Conservation (phyloP, 2,888 invertebrate genomes). For the Campaea margaritaria region DNA sequence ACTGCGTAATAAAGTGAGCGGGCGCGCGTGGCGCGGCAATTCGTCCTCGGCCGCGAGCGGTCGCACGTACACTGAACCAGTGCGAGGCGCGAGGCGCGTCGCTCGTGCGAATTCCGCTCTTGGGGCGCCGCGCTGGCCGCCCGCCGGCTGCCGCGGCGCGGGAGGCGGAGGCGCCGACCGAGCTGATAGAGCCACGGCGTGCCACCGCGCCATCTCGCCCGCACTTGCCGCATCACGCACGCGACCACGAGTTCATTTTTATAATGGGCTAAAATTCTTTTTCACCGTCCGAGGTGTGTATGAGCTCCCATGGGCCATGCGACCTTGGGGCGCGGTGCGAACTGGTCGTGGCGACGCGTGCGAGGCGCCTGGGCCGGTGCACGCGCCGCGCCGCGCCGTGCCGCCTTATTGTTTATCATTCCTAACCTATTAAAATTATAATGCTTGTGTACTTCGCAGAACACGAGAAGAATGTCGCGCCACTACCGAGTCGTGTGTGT, state of each 20-base stretch:
- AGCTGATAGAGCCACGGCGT: conserved; percentile 74
- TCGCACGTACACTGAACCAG: conserved; percentile 78
- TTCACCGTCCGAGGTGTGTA: conserved; percentile 50
- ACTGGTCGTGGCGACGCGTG: conserved; percentile 38
- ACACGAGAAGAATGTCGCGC: conserved; percentile 30
- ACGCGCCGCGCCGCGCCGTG: conserved; percentile 25
- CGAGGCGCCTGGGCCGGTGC: conserved; percentile 22
- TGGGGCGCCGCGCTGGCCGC: conserved; percentile 58
- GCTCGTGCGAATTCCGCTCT: conserved; percentile 77
- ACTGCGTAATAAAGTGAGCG: conserved; percentile 81
- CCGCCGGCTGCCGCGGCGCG: conserved; percentile 52
- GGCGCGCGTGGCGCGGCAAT: conserved; percentile 62
- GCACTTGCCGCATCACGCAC: conserved; percentile 45
- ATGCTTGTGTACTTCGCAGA: conserved; percentile 19
- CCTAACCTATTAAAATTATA: conserved; percentile 26
- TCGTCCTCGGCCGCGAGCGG: conserved; percentile 75
- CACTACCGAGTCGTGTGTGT: conserved; percentile 30
- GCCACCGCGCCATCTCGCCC: conserved; percentile 67
- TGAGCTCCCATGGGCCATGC: conserved; percentile 42
- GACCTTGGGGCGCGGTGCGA: conserved; percentile 54
- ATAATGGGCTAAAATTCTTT: conserved; percentile 59
- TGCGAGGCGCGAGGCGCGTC: conserved; percentile 63
- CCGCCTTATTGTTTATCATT: conserved; percentile 38
- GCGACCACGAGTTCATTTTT: conserved; percentile 36
- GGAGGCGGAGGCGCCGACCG: conserved; percentile 55